phyloP scores from a whole-genome alignment of 2,797 vertebrate species.

The Anguilla megastoma region DNA sequence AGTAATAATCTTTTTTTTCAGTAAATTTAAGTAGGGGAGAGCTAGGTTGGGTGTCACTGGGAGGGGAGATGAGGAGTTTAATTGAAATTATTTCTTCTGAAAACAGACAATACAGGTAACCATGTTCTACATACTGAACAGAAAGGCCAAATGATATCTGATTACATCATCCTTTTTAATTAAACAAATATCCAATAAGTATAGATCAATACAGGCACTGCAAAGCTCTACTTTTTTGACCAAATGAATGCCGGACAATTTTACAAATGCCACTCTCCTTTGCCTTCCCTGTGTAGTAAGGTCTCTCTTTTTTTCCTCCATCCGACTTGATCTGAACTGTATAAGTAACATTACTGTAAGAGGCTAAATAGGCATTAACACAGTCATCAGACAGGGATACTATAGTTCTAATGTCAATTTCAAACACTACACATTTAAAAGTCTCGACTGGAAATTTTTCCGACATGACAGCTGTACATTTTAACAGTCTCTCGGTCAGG shows the following conservation, averaged over 20 bases:
- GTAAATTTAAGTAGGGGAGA: not conserved
- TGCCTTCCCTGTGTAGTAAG: not conserved
- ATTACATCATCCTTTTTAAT: slow-evolving; percentile 5
- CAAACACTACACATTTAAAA: slow-evolving; percentile 46
- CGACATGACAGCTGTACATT: slow-evolving; percentile 45
- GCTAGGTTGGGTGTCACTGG: not conserved
- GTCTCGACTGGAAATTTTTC: slow-evolving; percentile 30
- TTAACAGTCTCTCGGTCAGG: slow-evolving; percentile 63
- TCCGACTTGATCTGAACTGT: slow-evolving; percentile 36
- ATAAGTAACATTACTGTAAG: slow-evolving; percentile 37
- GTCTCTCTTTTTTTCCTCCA: slow-evolving; percentile 1
- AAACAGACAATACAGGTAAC: not conserved
- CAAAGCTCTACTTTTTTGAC: not conserved
- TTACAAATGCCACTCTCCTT: slow-evolving; percentile 23
- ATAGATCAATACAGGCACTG: slow-evolving; percentile 10
- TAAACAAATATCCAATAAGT: not conserved
- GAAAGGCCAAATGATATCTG: not conserved
- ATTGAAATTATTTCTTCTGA: not conserved
- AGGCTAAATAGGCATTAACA: slow-evolving; percentile 42
- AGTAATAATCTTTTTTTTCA: not conserved
- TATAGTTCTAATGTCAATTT: slow-evolving; percentile 45
- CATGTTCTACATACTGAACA: not conserved
- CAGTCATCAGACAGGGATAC: slow-evolving; percentile 41
- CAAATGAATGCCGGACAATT: not conserved
- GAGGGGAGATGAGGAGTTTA: not conserved